These are phyloP conservation scores for Mormyrops attenuatus DNA, from an alignment of 2,797 vertebrate species.

Conservation along the genomic window DNA sequence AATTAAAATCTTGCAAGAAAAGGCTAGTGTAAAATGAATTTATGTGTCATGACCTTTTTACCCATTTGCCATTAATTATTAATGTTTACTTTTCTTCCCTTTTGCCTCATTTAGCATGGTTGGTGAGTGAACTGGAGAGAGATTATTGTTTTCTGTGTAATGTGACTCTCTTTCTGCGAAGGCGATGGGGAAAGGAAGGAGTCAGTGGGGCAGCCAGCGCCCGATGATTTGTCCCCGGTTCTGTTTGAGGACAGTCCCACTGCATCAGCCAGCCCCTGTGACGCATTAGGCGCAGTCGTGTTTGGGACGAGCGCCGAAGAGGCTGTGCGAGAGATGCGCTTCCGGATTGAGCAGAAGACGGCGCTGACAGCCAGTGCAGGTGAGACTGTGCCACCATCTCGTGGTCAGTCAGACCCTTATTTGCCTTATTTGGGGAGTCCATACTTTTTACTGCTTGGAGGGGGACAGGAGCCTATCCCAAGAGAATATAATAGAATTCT, in stretches of 20 bases:
- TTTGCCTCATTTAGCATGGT: not conserved
- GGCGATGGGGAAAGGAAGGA: slow-evolving; percentile 33
- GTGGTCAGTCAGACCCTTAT: not conserved
- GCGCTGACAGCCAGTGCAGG: slow-evolving; percentile 91
- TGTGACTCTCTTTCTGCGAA: slow-evolving; percentile 27
- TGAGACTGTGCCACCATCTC: slow-evolving; percentile 39
- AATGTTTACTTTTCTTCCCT: not conserved
- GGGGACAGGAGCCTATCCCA: not conserved
- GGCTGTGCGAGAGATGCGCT: slow-evolving; percentile 92
- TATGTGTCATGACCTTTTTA: not conserved
- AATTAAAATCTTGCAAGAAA: not conserved
- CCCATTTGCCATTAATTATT: not conserved
- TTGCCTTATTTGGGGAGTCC: not conserved
- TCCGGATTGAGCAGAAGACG: slow-evolving; percentile 90
- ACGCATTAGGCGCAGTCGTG: slow-evolving; percentile 44
- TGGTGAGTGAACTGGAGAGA: not conserved
- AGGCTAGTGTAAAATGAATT: not conserved
- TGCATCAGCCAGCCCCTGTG: slow-evolving; percentile 37
- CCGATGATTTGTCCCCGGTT: slow-evolving; percentile 65
- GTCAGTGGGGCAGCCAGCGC: slow-evolving; percentile 27
- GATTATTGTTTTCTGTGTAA: not conserved
- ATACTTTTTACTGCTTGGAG: not conserved
- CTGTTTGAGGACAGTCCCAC: slow-evolving; percentile 78
- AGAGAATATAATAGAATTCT: no score
- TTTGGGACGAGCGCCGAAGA: slow-evolving; percentile 86